Conservation (phyloP, 2,113 vertebrate species). For the Nicator chloris region DNA sequence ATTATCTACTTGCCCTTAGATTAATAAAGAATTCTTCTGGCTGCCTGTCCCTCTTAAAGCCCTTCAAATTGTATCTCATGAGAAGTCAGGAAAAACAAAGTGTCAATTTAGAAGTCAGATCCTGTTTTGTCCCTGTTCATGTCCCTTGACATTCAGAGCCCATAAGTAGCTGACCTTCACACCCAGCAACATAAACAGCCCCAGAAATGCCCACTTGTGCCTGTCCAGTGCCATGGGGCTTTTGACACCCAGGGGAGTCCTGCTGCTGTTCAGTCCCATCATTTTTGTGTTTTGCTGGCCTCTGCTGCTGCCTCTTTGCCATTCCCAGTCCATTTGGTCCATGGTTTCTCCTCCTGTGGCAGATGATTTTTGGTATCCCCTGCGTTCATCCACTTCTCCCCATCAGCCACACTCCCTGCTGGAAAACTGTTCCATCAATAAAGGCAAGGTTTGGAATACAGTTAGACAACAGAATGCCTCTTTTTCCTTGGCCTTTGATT, state of each 20-base stretch:
- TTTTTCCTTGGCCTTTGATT: neutral
- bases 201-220: neutral
- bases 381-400: neutral
- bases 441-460: neutral
- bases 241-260: neutral
- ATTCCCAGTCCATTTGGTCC: neutral
- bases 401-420: neutral
- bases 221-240: rapidly evolving
- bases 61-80: neutral
- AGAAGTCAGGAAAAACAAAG: neutral
- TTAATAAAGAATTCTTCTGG: neutral
- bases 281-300: neutral
- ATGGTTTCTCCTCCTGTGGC: neutral
- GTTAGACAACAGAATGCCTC: neutral
- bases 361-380: neutral
- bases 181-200: neutral
- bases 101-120: neutral
- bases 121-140: neutral
- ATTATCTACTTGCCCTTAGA: neutral
- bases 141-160: neutral
- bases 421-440: neutral
- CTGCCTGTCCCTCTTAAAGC: neutral
- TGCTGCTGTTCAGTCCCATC: neutral
- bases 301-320: neutral
- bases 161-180: neutral